Evolutionary conservation across 2,888 invertebrate species (phyloP).

Genomic region (Balanococcus diminutus): DNA sequence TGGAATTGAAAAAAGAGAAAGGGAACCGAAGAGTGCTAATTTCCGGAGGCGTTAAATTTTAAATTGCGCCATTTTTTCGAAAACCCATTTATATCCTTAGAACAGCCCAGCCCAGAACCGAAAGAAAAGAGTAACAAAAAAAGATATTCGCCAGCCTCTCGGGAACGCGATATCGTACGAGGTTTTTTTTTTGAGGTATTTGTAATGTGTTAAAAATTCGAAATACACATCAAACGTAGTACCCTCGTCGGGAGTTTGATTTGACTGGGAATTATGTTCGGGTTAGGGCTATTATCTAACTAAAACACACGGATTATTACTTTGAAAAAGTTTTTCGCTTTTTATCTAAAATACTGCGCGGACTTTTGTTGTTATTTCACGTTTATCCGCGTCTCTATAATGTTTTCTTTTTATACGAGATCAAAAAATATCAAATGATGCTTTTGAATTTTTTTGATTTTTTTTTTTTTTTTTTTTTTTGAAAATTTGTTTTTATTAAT

Average conservation of each 20-base stretch:
- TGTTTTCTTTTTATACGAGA: not conserved
- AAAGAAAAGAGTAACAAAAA: not conserved
- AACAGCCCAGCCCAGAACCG: not conserved
- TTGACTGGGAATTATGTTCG: not conserved
- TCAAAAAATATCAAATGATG: not conserved
- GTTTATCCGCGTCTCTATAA: not conserved
- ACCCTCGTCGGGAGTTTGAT: not conserved
- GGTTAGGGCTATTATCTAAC: not conserved
- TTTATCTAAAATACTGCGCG: not conserved
- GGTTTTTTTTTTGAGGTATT: not conserved
- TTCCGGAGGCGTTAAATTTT: not conserved
- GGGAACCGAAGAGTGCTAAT: not conserved
- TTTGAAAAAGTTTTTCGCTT: not conserved
- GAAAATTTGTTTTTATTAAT: not conserved
- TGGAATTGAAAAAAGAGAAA: not conserved
- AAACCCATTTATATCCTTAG: not conserved
- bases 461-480: not conserved
- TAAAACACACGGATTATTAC: not conserved
- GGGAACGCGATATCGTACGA: not conserved
- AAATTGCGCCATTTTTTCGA: not conserved
- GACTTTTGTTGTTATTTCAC: not conserved
- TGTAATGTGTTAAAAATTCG: not conserved
- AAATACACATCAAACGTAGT: not conserved
- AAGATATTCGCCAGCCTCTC: not conserved
- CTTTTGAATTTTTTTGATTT: not conserved